phyloP scores from a whole-genome alignment of 2,888 invertebrate species.

The Tholera decimalis region DNA sequence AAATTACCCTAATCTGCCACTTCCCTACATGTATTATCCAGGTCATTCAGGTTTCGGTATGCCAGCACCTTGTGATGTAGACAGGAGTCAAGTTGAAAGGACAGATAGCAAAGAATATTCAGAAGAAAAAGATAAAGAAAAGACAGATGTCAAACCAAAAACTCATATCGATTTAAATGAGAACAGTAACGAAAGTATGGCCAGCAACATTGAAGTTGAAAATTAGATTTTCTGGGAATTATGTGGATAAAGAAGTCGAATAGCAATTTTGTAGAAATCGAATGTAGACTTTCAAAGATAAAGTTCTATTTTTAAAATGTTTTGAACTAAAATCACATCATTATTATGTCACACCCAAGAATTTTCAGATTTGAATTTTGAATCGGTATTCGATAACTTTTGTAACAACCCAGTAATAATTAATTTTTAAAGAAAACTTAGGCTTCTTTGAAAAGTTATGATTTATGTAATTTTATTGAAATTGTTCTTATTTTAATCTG shows the following conservation, averaged over 20 bases:
- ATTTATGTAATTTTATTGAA: slow-evolving; percentile 17
- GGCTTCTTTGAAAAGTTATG: background rate
- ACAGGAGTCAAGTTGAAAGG: slow-evolving; percentile 79
- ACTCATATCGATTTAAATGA: slow-evolving; percentile 81
- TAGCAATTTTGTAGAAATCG: slow-evolving; percentile 44
- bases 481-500: slow-evolving; percentile 50
- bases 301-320: slow-evolving; percentile 46
- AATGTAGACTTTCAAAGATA: slow-evolving; percentile 48
- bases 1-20: slow-evolving; percentile 85
- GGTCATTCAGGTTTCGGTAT: slow-evolving; percentile 85
- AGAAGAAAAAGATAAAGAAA: slow-evolving; percentile 78
- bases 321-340: slow-evolving; percentile 5
- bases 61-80: slow-evolving; percentile 81
- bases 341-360: slow-evolving; percentile 1
- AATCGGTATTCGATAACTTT: background rate
- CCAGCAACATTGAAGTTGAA: slow-evolving; percentile 89
- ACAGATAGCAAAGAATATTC: slow-evolving; percentile 71
- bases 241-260: slow-evolving; percentile 36
- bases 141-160: slow-evolving; percentile 76
- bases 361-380: slow-evolving; percentile 26
- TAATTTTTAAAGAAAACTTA: background rate
- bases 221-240: slow-evolving; percentile 73
- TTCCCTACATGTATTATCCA: slow-evolving; percentile 89
- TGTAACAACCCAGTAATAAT: background rate
- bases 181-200: slow-evolving; percentile 89